Conservation (phyloP, 1,140 invertebrate species). For the Triops longicaudatus region DNA sequence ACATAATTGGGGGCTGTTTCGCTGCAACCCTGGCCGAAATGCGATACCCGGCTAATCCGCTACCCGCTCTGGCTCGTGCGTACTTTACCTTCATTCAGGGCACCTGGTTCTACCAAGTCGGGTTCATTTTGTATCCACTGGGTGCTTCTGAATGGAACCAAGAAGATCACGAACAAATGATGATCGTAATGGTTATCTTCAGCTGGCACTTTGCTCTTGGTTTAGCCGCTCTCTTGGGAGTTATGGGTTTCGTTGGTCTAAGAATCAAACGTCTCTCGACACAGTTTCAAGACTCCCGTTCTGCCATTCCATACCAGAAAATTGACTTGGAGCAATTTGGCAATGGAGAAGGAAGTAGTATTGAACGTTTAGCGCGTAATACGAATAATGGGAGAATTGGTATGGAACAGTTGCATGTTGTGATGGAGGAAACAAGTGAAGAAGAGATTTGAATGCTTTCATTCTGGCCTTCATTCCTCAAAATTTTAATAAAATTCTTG, state of each 20-base stretch:
- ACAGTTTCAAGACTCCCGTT: constrained; percentile 28
- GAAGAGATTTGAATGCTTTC: constrained; percentile 2
- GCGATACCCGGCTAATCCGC: constrained; percentile 37
- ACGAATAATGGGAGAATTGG: constrained; percentile 6
- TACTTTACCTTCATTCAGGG: constrained; percentile 44
- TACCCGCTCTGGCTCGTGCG: constrained; percentile 37
- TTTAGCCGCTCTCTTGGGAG: constrained; percentile 36
- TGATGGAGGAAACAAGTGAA: constrained; percentile 1
- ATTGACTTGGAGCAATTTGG: constrained; percentile 28
- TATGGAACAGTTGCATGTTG: constrained; percentile 7
- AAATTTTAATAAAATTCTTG: neutral
- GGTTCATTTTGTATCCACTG: constrained; percentile 47
- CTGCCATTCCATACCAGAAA: constrained; percentile 30
- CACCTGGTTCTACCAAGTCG: constrained; percentile 47
- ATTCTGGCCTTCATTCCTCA: neutral
- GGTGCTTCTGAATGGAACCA: constrained; percentile 39
- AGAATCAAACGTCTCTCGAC: constrained; percentile 26
- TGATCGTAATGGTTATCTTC: constrained; percentile 44
- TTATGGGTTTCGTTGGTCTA: constrained; percentile 35
- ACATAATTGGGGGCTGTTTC: constrained; percentile 37
- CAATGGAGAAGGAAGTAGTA: neutral
- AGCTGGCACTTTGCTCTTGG: constrained; percentile 41
- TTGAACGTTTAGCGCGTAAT: neutral
- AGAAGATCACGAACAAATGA: constrained; percentile 42
- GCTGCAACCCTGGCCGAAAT: constrained; percentile 40